phyloP scores from a whole-genome alignment of 2,888 invertebrate genomes.

The Dioctria rufipes region DNA sequence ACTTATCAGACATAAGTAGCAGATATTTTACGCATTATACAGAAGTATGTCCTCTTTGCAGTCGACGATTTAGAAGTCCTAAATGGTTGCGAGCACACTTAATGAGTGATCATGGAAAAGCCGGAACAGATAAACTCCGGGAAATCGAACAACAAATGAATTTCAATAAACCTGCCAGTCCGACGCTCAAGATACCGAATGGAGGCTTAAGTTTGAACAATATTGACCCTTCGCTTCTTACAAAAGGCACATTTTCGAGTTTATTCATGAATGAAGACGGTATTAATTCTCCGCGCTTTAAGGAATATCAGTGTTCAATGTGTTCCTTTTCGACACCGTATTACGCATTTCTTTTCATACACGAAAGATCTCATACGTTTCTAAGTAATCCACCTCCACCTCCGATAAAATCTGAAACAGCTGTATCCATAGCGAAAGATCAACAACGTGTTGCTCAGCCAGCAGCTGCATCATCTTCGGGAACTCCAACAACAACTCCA shows the following conservation, averaged over 20 bases:
- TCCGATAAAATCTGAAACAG: slow-evolving; percentile 64
- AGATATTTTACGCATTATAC: slow-evolving; percentile 79
- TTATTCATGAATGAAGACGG: slow-evolving; percentile 60
- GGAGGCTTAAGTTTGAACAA: slow-evolving; percentile 61
- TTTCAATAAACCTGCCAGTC: slow-evolving; percentile 68
- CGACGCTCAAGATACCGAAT: slow-evolving; percentile 71
- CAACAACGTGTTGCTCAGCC: slow-evolving; percentile 73
- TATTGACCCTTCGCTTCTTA: slow-evolving; percentile 65
- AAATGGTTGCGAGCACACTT: slow-evolving; percentile 92
- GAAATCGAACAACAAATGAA: slow-evolving; percentile 67
- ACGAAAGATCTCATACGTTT: slow-evolving; percentile 86
- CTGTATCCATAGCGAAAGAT: slow-evolving; percentile 76
- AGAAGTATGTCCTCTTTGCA: slow-evolving; percentile 88
- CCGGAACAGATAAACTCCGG: slow-evolving; percentile 70
- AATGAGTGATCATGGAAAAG: slow-evolving; percentile 86
- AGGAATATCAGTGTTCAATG: slow-evolving; percentile 90
- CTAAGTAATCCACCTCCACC: slow-evolving; percentile 66
- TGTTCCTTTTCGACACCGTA: slow-evolving; percentile 93
- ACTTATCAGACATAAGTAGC: slow-evolving; percentile 74
- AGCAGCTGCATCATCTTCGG: slow-evolving; percentile 72
- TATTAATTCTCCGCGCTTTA: slow-evolving; percentile 71
- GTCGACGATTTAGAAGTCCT: slow-evolving; percentile 87
- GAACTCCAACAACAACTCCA: slow-evolving; percentile 67
- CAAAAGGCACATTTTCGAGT: slow-evolving; percentile 66
- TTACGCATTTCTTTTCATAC: slow-evolving; percentile 91